Base-by-base conservation (phyloP, 2,888 invertebrate genomes). In the Patella pellucida region DNA sequence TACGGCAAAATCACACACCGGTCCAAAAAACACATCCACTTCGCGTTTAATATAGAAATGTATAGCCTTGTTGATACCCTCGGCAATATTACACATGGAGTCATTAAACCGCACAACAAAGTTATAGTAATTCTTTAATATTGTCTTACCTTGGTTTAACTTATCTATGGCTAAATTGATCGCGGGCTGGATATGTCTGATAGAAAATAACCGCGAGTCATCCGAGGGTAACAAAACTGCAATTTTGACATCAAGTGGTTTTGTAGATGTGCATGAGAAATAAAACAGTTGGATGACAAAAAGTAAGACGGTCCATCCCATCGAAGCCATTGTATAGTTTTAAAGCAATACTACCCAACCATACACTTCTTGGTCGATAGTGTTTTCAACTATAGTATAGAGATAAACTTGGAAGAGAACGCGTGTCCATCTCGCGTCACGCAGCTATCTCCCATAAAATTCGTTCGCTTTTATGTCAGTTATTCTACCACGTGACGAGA, bases 1-100 rank as follows among this genome's bases (percentile, higher is more conserved):
- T 84, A 97, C 91, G 0, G 96, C 96, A 68, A 96, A 90, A 78
- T 90, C 90, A 80, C 89, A 89, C 14, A 83, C 84, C 3, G 90
- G 90, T 0, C 91, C 90, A 67, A 91, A 82, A 73, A 88, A 89
- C 0, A 87, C 85, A 76, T 88, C 79, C n/a, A 86, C 85, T 50
- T 83, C 74, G 31, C 76, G 74, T 11, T 82, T 68, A 67, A 87
- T 84, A 73, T 85, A 88, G 52, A 85, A 85, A 7, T 86, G 78
- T 41, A 89, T 85, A 7, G 87, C 88, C 27, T 84, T 76, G 52
- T 87, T 86, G 73, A 88, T 87, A 1, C 85, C 87, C n/a, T 83
- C 77, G 12, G 85, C 82, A 15, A 82, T 84, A 14, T 82, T 76
- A 68, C 89, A 89, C 19, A 82, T 79, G 3, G 87, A 83, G 71